phyloP scores from a whole-genome alignment of 2,113 vertebrate species.

The Petaurus breviceps region DNA sequence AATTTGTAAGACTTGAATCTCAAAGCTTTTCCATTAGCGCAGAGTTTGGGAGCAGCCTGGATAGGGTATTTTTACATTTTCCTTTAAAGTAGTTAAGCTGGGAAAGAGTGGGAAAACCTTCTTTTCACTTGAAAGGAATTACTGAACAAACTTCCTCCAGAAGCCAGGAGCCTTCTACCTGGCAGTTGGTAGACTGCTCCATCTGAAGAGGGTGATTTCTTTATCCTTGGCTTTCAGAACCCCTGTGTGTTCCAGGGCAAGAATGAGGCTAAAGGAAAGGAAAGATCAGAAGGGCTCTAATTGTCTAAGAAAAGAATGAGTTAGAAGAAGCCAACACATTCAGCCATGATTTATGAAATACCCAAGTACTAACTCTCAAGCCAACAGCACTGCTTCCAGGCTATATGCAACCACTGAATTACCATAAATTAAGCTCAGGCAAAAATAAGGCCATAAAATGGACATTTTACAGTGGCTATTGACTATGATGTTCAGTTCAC shows the following conservation, averaged over 20 bases:
- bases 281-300: conserved; percentile 38
- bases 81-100: conserved; percentile 1
- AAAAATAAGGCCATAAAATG: conserved; percentile 72
- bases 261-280: conserved; percentile 19
- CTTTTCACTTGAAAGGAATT: neutral
- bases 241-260: conserved; percentile 45
- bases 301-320: neutral
- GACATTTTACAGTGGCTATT: conserved; percentile 72
- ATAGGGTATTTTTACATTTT: neutral
- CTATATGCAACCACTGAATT: conserved; percentile 45
- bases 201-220: conserved; percentile 7
- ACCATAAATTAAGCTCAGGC: conserved; percentile 68
- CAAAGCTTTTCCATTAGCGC: conserved; percentile 6
- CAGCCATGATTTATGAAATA: conserved; percentile 69
- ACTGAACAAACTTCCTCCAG: conserved; percentile 6
- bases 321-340: conserved; percentile 57
- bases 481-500: conserved; percentile 61
- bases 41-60: neutral
- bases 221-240: conserved; percentile 35
- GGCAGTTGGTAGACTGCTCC: conserved; percentile 35
- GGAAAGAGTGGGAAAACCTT: neutral
- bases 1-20: neutral
- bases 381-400: conserved; percentile 45
- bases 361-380: conserved; percentile 43
- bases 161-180: conserved; percentile 22